Base-by-base conservation (phyloP, 1,140 invertebrate species). In the Coenobita brevimanus region DNA sequence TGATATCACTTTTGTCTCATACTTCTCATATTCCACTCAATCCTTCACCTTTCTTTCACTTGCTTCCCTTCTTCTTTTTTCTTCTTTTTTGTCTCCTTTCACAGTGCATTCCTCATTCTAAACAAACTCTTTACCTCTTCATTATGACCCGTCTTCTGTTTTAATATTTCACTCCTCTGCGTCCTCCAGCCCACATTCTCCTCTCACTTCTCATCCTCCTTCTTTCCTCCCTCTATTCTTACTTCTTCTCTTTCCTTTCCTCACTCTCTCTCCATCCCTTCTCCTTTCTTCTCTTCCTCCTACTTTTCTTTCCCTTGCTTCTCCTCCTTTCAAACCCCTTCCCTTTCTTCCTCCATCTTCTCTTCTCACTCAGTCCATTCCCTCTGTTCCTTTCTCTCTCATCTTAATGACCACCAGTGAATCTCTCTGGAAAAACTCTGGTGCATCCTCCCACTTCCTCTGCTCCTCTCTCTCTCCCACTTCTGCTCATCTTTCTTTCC, bases 341-440 rank as follows among this genome's bases (percentile, higher is more conserved):
- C 27, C 41, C 43, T 4, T 50, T 24, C 46, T 21, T n/a, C 69
- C 24, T 36, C 36, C n/a, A 36, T 36, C 4, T 30, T 17, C 24
- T 67, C 6, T 54, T 21, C 50, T 21, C 21, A 54, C 50, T 21
- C 21, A 21, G 50, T 8, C 8, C 21, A 21, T 10, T 54, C 8
- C 8, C 50, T 21, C 2, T 33, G 17, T 3, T 30, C 67, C n/a
- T 2, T 71, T 27, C 24, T 27, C 17, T 57, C 38, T 8, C 17
- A 24, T 41, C 2, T 8, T 0, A 67, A 57, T 85, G 38, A 86
- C 73, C 83, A 86, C 73, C 38, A 86, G 38, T 54, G 43, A 57
- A n/a, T 57, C 83, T 79, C 83, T 62, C 50, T 85, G 82, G 54
- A 78, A 85, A 41, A 79, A 79, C 43, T 69, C 83, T 2, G 75